phyloP scores from a whole-genome alignment of 2,797 vertebrate species.

The Leontocebus nigricollis region DNA sequence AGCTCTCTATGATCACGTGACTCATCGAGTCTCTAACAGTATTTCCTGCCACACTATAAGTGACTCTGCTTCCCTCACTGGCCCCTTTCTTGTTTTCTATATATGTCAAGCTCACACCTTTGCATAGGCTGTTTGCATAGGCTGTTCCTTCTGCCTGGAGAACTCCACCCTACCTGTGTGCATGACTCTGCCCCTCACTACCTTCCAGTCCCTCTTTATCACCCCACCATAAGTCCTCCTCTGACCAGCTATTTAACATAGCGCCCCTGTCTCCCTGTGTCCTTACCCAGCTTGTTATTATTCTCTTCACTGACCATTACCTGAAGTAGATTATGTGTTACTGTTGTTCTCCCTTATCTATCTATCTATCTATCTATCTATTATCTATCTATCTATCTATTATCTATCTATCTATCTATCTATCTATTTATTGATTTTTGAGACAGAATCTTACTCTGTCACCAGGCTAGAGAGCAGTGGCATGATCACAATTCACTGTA shows the following conservation, averaged over 20 bases:
- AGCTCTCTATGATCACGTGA: rapidly evolving
- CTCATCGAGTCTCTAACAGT: not conserved
- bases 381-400: too few species aligned
- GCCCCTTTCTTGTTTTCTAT: not conserved
- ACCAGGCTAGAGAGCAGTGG: not conserved
- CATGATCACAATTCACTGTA: not conserved
- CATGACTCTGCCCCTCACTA: too few species aligned
- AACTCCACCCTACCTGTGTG: too few species aligned
- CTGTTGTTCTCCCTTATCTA: not conserved
- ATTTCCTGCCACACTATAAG: not conserved
- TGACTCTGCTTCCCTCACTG: not conserved
- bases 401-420: too few species aligned
- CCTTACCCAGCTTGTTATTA: not conserved
- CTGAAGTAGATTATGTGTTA: not conserved
- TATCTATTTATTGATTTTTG: not conserved
- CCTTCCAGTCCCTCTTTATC: not conserved
- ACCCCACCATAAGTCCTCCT: not conserved
- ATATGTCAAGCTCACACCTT: not conserved
- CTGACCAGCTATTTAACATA: not conserved
- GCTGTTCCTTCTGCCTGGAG: not conserved
- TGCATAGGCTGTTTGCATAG: not conserved
- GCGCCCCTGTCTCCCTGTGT: not conserved
- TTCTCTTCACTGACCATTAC: not conserved
- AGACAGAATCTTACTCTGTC: not conserved
- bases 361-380: too few species aligned